These are phyloP conservation scores for Accipiter minullus DNA, from an alignment of 2,797 vertebrate genomes.

Conservation along the genomic window DNA sequence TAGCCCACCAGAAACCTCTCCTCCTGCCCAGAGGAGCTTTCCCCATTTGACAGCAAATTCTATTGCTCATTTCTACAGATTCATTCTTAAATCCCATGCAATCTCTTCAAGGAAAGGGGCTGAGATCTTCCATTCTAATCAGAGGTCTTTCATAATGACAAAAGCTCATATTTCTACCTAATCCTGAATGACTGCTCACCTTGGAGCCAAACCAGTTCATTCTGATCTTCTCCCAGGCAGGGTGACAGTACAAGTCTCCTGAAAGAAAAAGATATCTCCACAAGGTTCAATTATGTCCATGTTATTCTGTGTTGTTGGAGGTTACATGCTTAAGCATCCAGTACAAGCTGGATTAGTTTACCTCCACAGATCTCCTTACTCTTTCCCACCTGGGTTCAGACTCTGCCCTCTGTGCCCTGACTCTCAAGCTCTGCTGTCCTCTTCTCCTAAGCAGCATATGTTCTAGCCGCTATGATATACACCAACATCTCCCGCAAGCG, in stretches of 20 bases:
- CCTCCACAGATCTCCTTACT: not conserved
- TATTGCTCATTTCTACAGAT: not conserved
- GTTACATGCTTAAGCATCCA: not conserved
- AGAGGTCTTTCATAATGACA: not conserved
- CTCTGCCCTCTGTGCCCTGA: not conserved
- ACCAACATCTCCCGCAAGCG: not conserved
- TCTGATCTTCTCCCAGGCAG: not conserved
- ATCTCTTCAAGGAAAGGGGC: not conserved
- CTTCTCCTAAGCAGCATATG: not conserved
- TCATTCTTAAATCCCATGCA: not conserved
- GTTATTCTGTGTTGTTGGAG: not conserved
- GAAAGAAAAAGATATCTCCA: not conserved
- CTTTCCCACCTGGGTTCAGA: not conserved
- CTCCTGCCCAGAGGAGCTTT: not conserved
- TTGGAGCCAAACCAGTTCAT: not conserved
- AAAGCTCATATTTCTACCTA: not conserved
- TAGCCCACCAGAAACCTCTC: not conserved
- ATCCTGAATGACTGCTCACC: not conserved
- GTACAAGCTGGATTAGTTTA: not conserved
- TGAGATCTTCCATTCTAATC: not conserved
- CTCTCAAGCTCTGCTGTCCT: not conserved
- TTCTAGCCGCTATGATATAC: not conserved
- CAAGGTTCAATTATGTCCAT: not conserved
- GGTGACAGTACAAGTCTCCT: not conserved
- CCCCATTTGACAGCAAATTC: not conserved